phyloP scores from a whole-genome alignment of 2,797 vertebrate genomes.

The Bradypodion ventrale region DNA sequence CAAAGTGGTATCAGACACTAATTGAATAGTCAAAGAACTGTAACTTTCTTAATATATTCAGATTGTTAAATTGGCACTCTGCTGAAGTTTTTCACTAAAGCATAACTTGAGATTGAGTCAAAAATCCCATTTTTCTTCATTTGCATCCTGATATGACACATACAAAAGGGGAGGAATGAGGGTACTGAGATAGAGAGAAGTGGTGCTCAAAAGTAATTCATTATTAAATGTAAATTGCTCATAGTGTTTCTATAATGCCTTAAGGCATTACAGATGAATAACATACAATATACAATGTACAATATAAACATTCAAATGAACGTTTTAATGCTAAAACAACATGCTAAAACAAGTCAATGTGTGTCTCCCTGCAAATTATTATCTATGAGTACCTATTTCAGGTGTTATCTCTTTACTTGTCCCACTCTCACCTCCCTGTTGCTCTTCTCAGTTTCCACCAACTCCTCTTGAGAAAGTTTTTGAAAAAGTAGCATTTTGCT shows the following conservation, averaged over 20 bases:
- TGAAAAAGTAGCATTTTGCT: too few relatives aligned
- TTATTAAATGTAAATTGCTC: slow-evolving; percentile 10
- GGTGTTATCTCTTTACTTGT: slow-evolving; percentile 1
- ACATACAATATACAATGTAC: too few relatives aligned
- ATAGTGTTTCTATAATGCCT: neutral
- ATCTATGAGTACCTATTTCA: neutral
- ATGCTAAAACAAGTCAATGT: slow-evolving; percentile 18
- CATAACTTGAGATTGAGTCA: slow-evolving; percentile 37
- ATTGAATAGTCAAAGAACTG: slow-evolving; percentile 7
- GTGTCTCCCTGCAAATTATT: slow-evolving; percentile 5
- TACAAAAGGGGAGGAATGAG: too few relatives aligned
- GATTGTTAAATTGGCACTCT: slow-evolving; percentile 55
- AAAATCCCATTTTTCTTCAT: slow-evolving; percentile 8
- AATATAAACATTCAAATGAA: slow-evolving; percentile 4
- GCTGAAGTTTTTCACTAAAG: slow-evolving; percentile 34
- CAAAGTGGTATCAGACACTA: slow-evolving; percentile 56
- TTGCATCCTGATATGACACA: neutral
- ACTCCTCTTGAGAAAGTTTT: too few relatives aligned
- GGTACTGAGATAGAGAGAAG: too few relatives aligned
- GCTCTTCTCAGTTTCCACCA: too few relatives aligned
- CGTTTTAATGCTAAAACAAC: too few relatives aligned
- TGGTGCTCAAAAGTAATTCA: neutral
- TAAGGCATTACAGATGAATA: slow-evolving; percentile 2
- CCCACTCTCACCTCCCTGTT: too few relatives aligned
- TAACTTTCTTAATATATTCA: slow-evolving; percentile 59